Base-by-base conservation (phyloP, 2,113 vertebrate genomes). In the Plestiodon gilberti region DNA sequence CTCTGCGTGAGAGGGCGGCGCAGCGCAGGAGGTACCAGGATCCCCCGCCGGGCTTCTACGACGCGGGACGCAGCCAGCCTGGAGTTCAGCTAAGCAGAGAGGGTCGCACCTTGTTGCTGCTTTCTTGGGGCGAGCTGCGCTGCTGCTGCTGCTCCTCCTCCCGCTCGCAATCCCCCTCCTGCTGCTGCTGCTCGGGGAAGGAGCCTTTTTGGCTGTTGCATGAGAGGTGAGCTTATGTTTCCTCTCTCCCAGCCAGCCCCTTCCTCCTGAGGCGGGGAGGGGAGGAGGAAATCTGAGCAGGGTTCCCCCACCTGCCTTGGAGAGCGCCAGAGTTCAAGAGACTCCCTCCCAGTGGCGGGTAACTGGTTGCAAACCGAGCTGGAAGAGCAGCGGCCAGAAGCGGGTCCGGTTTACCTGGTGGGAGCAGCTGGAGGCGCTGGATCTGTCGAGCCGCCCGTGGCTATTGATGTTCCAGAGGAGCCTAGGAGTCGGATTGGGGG, bases 71-170 rank as follows among this genome's bases (percentile, higher is more conserved):
- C 89, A n/a, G n/a, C n/a, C n/a, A n/a, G n/a, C n/a, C n/a, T 28
- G 85, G 83, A 90, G 85, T 70, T 89, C 84, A 59, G 75, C 89
- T 48, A 2, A 40, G 69, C 90, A 11, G 40, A n/a, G n/a, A 79
- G 92, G 89, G 85, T 92, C 92, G 89, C 91, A 91, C 93, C 91
- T 93, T 93, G 92, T 92, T 93, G 91, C 91, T 92, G 89, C 23
- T 87, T 87, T 81, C 88, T 90, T 90, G 30, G 79, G 77, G 65
- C 78, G 79, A 79, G 82, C 88, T 89, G 83, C 84, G 6, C 82
- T 33, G 5, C 6, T 65, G 81, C 88, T 89, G 83, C 84, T 11
- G 6, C 82, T 33, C 5, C 6, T 30, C 28, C 9, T n/a, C 9
- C 65, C 1, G 65, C 65, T 33, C 6, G 11, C 22, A 10, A 10